Percentiles rank a stretch among this genome's conserved stretches.
Conservation (phyloP, 2,888 invertebrate species). For the Monochamus alternatus region DNA sequence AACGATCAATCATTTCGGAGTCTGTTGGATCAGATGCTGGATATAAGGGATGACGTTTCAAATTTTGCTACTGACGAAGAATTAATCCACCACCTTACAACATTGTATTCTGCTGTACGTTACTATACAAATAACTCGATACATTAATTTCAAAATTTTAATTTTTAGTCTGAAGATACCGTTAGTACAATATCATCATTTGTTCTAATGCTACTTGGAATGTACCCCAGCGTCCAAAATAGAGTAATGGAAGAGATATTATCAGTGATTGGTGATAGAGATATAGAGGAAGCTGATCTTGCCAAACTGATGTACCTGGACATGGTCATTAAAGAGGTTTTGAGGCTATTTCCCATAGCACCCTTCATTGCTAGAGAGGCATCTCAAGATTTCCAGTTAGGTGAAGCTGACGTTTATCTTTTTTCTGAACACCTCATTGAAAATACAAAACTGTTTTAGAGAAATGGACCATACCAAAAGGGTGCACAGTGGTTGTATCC, state of each 20-base stretch:
- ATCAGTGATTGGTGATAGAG: conserved; percentile 45
- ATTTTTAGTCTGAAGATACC: conserved; percentile 63
- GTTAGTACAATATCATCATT: conserved; percentile 54
- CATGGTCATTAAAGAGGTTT: conserved; percentile 62
- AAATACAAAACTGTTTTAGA: conserved; percentile 53
- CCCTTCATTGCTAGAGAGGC: conserved; percentile 60
- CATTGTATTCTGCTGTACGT: conserved; percentile 58
- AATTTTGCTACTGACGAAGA: conserved; percentile 57
- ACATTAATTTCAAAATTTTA: neutral
- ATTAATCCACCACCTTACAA: conserved; percentile 57
- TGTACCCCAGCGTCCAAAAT: conserved; percentile 61
- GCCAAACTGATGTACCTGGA: conserved; percentile 57
- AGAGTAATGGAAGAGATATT: conserved; percentile 52
- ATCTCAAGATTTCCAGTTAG: conserved; percentile 55
- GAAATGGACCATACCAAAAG: conserved; percentile 57
- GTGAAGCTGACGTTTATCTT: conserved; percentile 32
- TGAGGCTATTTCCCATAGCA: conserved; percentile 62
- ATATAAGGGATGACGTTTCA: conserved; percentile 50
- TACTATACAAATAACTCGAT: neutral
- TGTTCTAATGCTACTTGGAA: conserved; percentile 58
- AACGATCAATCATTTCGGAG: conserved; percentile 40
- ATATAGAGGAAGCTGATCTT: conserved; percentile 51
- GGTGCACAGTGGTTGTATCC: conserved; percentile 57
- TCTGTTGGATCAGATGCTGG: conserved; percentile 57
- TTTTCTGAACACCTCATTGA: neutral